phyloP scores from a whole-genome alignment of 2,888 invertebrate genomes.

The Yponomeuta evonymella region DNA sequence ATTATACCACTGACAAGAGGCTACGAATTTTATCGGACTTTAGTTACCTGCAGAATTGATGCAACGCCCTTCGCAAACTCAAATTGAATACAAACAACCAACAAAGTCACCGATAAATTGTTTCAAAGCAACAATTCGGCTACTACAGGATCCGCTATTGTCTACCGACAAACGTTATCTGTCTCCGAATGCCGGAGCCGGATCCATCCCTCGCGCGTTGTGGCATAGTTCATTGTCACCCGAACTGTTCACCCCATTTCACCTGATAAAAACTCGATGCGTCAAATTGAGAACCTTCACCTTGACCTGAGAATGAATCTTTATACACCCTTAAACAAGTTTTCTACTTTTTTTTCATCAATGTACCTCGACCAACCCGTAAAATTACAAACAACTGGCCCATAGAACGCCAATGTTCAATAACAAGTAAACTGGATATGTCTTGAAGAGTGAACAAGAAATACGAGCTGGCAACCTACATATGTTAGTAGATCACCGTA shows the following conservation, averaged over 20 bases:
- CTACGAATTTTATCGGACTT: neutral
- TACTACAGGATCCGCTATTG: constrained; percentile 15
- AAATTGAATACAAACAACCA: neutral
- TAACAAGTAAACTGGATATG: no score
- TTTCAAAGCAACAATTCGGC: constrained; percentile 15
- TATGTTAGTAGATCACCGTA: no score
- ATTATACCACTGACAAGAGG: neutral
- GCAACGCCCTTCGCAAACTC: neutral
- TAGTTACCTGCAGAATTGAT: neutral
- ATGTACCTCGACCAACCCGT: no score
- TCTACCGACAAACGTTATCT: constrained; percentile 15
- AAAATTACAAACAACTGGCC: no score
- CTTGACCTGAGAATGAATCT: no score
- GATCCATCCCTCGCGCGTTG: constrained; percentile 6
- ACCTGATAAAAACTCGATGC: no score
- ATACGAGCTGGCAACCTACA: no score
- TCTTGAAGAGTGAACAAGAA: no score
- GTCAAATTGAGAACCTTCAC: no score
- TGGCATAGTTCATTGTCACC: neutral
- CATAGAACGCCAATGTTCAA: no score
- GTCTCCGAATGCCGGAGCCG: constrained; percentile 7
- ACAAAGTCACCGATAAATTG: constrained; percentile 7
- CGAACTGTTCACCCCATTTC: neutral
- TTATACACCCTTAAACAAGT: no score
- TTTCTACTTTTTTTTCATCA: no score